A percentile compares a stretch with the other conserved stretches of the same genome.
Conservation (phyloP, 2,797 vertebrate species). For the Acomys russatus region DNA sequence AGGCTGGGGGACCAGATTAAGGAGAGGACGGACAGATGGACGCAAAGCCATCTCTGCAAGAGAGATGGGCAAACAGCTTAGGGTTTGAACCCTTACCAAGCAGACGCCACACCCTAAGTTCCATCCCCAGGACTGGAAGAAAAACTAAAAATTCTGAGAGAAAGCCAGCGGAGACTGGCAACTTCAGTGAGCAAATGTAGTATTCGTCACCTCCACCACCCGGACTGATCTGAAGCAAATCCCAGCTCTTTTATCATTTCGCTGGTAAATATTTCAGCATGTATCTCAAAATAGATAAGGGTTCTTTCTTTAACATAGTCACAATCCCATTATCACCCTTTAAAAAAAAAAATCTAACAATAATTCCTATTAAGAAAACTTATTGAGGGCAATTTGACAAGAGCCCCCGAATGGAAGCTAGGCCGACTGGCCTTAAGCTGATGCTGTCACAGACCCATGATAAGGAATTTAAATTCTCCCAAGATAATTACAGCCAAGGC, state of each 20-base stretch:
- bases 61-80: background rate
- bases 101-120: background rate
- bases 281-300: slow-evolving; percentile 69
- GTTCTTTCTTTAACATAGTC: slow-evolving; percentile 51
- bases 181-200: background rate
- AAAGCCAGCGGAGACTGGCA: background rate
- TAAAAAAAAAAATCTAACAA: slow-evolving; percentile 31
- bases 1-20: background rate
- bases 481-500: slow-evolving; percentile 64
- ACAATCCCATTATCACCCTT: slow-evolving; percentile 39
- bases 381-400: slow-evolving; percentile 60
- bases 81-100: background rate
- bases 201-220: background rate
- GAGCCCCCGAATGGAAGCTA: slow-evolving; percentile 6
- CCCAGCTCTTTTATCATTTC: slow-evolving; percentile 49
- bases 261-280: slow-evolving; percentile 66
- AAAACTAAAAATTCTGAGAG: background rate
- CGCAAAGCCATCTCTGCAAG: background rate
- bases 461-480: slow-evolving; percentile 75
- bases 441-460: slow-evolving; percentile 44
- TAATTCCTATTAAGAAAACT: slow-evolving; percentile 64
- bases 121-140: background rate
- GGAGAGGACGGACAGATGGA: background rate
- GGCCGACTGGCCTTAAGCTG: slow-evolving; percentile 13
- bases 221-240: slow-evolving; percentile 56